These are phyloP conservation scores for Lithophane leautieri DNA, from an alignment of 2,888 invertebrate species.

Conservation along the genomic window DNA sequence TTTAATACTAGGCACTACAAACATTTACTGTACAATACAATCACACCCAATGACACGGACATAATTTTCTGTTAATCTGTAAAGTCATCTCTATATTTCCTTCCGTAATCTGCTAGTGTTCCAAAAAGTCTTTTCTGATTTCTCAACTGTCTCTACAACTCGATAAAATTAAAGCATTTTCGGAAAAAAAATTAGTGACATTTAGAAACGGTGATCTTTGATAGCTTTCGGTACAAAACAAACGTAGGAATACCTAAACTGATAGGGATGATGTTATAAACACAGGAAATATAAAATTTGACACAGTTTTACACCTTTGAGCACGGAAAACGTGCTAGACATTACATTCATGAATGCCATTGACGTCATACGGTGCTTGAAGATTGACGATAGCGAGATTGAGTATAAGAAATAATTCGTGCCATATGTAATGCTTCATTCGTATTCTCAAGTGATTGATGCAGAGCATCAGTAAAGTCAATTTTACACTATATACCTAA, in stretches of 20 bases:
- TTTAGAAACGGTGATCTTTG: conserved; percentile 13
- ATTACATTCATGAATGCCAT: conserved; percentile 55
- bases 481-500: conserved; percentile 8
- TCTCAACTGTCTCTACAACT: neutral
- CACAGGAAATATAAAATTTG: conserved; percentile 40
- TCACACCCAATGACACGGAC: conserved; percentile 35
- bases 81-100: neutral
- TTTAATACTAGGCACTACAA: conserved; percentile 72
- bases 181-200: neutral
- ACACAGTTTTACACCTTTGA: conserved; percentile 49
- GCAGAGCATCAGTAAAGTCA: conserved; percentile 28
- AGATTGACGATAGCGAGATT: conserved; percentile 49
- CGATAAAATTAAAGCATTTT: neutral
- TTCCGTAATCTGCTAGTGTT: neutral
- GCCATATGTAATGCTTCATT: conserved; percentile 38
- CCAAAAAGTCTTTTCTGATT: neutral
- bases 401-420: conserved; percentile 53
- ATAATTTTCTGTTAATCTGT: neutral
- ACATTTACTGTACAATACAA: conserved; percentile 59
- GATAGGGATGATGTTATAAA: conserved; percentile 7
- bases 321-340: conserved; percentile 49
- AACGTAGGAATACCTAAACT: conserved; percentile 1
- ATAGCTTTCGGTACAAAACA: neutral
- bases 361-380: conserved; percentile 59
- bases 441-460: conserved; percentile 37